These are phyloP conservation scores for Silurus lanzhouensis DNA, from an alignment of 2,797 vertebrate species.

Conservation along the genomic window DNA sequence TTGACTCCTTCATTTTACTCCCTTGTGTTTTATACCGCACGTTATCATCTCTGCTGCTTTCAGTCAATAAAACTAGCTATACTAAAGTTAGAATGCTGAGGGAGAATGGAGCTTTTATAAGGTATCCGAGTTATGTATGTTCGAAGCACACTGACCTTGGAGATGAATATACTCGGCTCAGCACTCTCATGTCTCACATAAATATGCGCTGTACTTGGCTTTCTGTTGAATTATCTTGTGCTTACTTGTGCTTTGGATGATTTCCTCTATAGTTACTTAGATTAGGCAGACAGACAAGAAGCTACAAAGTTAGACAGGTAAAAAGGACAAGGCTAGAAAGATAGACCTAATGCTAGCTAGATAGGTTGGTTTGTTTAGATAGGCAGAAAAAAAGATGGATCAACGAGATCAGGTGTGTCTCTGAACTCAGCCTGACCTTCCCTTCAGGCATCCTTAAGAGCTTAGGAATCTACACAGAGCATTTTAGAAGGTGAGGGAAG, in stretches of 20 bases:
- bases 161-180: neutral
- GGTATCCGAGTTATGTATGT: neutral
- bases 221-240: neutral
- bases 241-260: no score
- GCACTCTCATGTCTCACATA: neutral
- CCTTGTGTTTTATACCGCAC: neutral
- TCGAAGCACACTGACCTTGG: neutral
- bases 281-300: neutral
- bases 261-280: neutral
- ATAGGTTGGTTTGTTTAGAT: no score
- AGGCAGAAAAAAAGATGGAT: neutral
- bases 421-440: conserved; percentile 17
- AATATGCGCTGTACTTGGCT: neutral
- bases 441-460: neutral
- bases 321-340: no score
- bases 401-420: neutral
- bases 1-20: neutral
- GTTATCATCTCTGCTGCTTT: neutral
- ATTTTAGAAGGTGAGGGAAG: neutral
- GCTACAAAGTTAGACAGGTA: neutral
- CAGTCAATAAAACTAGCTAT: neutral
- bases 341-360: no score
- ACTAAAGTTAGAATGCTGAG: neutral
- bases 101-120: neutral
- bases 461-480: neutral